These are phyloP conservation scores for Erannis defoliaria DNA, from an alignment of 2,888 invertebrate genomes.

Conservation along the genomic window DNA sequence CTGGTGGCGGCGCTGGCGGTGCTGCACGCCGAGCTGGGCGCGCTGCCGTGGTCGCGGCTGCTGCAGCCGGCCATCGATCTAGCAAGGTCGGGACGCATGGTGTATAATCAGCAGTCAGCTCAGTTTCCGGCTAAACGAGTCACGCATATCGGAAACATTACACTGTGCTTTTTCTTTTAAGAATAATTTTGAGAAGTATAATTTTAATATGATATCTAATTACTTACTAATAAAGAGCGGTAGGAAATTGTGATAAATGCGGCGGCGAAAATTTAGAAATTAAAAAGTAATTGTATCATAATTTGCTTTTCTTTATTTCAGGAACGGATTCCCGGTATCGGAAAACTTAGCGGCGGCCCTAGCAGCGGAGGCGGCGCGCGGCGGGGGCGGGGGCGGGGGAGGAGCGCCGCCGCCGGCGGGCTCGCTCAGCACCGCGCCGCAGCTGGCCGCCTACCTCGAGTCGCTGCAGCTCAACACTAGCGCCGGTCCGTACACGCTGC, in stretches of 20 bases:
- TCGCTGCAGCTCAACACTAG: slow-evolving; percentile 79
- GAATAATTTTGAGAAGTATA: no score
- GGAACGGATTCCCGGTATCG: slow-evolving; percentile 64
- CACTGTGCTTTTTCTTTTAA: no score
- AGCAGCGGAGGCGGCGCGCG: slow-evolving; percentile 31
- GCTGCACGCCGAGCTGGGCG: slow-evolving; percentile 66
- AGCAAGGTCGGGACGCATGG: slow-evolving; percentile 52
- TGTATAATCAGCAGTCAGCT: background rate
- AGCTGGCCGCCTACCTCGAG: slow-evolving; percentile 84
- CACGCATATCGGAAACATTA: no score
- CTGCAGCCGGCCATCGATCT: slow-evolving; percentile 68
- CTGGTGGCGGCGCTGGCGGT: slow-evolving; percentile 69
- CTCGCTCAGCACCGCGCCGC: slow-evolving; percentile 72
- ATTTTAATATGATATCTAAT: no score
- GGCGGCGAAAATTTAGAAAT: no score
- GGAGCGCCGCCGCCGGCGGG: slow-evolving; percentile 71
- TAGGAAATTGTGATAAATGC: no score
- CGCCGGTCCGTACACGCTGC: slow-evolving; percentile 53
- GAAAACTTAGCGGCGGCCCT: slow-evolving; percentile 57
- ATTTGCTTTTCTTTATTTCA: slow-evolving; percentile 35
- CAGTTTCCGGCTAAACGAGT: no score
- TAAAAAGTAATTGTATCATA: no score
- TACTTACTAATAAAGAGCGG: no score
- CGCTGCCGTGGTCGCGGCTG: slow-evolving; percentile 66
- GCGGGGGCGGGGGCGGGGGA: slow-evolving; percentile 50